Evolutionary conservation across 2,113 vertebrate species (phyloP).

Genomic region (Pholis gunnellus): DNA sequence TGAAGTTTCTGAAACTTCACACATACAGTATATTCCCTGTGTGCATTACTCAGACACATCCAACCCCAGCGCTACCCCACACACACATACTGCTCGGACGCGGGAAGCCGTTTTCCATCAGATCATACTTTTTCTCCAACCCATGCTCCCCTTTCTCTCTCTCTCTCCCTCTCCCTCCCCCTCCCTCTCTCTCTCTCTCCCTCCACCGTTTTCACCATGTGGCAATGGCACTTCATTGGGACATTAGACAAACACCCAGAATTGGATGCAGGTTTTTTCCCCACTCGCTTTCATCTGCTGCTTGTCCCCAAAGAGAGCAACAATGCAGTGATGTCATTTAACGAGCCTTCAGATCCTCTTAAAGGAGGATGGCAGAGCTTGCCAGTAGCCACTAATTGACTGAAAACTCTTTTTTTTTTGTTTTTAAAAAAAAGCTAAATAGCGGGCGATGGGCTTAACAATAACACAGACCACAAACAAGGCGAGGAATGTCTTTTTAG

Average conservation of each 20-base stretch:
- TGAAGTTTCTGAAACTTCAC: constrained; percentile 39
- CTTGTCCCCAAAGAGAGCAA: constrained; percentile 79
- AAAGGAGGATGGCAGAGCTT: constrained; percentile 69
- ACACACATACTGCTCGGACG: constrained; percentile 45
- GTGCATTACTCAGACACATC: constrained; percentile 46
- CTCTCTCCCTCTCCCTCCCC: neutral
- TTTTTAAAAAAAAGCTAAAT: constrained; percentile 63
- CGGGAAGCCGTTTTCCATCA: constrained; percentile 79
- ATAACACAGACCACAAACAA: constrained; percentile 80
- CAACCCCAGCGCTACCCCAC: constrained; percentile 31
- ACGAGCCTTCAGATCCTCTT: constrained; percentile 74
- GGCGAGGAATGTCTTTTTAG: constrained; percentile 75
- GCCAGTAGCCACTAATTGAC: constrained; percentile 80
- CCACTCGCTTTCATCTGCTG: constrained; percentile 78
- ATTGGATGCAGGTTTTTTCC: constrained; percentile 82
- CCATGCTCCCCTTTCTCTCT: neutral
- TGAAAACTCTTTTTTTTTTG: constrained; percentile 58
- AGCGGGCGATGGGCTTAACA: constrained; percentile 69
- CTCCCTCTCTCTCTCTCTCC: neutral
- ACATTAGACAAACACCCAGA: constrained; percentile 81
- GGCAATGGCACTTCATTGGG: constrained; percentile 78
- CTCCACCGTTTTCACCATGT: constrained; percentile 71
- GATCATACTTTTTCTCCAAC: constrained; percentile 57
- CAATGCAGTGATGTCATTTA: constrained; percentile 83
- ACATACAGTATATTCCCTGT: constrained; percentile 44